Evolutionary conservation across 2,113 vertebrate genomes (phyloP).

Genomic region (Triplophysa siluroides): DNA sequence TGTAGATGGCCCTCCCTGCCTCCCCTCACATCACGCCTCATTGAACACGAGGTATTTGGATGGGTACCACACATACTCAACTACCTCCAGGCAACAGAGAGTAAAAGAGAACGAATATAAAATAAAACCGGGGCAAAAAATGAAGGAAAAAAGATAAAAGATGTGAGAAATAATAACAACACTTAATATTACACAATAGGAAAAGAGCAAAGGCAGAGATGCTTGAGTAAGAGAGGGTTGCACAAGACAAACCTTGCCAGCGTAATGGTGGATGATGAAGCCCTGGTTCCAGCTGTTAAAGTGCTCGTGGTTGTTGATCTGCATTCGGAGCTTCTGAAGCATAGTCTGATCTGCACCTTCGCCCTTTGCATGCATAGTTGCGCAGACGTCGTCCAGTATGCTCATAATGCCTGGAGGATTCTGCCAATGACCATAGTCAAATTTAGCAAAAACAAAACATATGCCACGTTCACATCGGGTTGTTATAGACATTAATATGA

Average conservation of each 20-base stretch:
- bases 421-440: conserved; percentile 63
- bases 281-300: conserved; percentile 99
- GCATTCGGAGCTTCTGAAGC: conserved; percentile 94
- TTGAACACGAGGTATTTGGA: conserved; percentile 61
- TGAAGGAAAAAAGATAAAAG: background rate
- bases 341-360: conserved; percentile 96
- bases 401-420: conserved; percentile 96
- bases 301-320: conserved; percentile 95
- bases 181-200: background rate
- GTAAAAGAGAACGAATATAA: conserved; percentile 10
- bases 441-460: no score
- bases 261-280: conserved; percentile 98
- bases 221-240: background rate
- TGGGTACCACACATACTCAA: conserved; percentile 59
- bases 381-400: conserved; percentile 95
- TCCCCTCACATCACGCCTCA: conserved; percentile 61
- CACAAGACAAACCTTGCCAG: conserved; percentile 84
- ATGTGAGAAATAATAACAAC: background rate
- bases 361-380: conserved; percentile 96
- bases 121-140: background rate
- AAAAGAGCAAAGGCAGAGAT: background rate
- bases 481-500: no score
- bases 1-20: conserved; percentile 21
- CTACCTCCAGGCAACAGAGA: conserved; percentile 3
- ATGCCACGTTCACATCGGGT: no score